Evolutionary conservation across 1,140 invertebrate genomes (phyloP).

Genomic region (Drosophila pruinosa): DNA sequence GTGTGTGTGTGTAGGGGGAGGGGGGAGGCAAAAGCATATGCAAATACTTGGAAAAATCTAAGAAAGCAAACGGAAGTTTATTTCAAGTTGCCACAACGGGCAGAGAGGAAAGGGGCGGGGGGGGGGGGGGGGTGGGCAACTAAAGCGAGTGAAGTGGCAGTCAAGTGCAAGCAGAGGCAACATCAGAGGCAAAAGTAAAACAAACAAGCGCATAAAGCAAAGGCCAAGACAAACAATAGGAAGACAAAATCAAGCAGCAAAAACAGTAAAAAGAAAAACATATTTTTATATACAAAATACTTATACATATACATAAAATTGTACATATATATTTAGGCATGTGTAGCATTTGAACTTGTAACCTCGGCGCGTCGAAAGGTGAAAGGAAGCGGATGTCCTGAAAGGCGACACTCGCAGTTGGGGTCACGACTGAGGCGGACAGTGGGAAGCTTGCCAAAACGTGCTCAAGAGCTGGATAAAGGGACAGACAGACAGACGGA

Average conservation of each 20-base stretch:
- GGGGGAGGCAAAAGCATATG: constrained; percentile 24
- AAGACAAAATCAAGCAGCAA: constrained; percentile 42
- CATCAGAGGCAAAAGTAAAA: constrained; percentile 30
- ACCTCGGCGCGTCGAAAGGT: constrained; percentile 42
- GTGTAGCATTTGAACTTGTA: constrained; percentile 45
- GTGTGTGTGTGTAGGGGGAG: background rate
- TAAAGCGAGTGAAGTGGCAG: constrained; percentile 26
- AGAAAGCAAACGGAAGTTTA: constrained; percentile 49
- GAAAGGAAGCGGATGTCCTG: constrained; percentile 34
- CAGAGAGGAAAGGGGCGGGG: background rate
- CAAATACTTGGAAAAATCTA: constrained; percentile 44
- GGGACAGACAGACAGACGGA: background rate
- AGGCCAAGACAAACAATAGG: constrained; percentile 44
- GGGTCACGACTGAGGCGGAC: background rate
- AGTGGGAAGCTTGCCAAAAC: constrained; percentile 33
- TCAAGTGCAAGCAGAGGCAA: constrained; percentile 35
- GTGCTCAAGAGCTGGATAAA: constrained; percentile 38
- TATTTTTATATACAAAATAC: background rate
- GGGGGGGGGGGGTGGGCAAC: background rate
- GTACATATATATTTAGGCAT: background rate
- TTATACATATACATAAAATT: background rate
- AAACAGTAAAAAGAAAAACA: background rate
- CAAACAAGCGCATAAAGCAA: constrained; percentile 41
- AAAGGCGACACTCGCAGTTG: background rate
- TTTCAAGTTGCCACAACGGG: constrained; percentile 29